Base-by-base conservation (phyloP, 64 coral and sea anemone genomes). In the Montipora capricornis region DNA sequence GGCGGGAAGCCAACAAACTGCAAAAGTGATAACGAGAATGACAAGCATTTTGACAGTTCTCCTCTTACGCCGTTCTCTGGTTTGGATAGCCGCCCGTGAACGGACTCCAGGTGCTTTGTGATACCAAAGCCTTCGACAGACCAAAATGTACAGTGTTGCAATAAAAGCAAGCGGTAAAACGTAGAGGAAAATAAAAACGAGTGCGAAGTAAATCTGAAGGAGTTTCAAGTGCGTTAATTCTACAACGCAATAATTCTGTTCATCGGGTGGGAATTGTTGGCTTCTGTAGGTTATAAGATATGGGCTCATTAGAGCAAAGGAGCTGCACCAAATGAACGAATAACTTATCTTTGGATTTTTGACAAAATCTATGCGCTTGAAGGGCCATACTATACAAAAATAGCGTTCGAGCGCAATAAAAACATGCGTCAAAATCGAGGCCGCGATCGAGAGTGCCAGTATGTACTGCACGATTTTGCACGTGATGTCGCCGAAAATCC, bases 1-100 rank as follows among this genome's bases (percentile, higher is more conserved):
- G 2, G 75, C 95, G 11, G 95, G 95, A 9, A 90, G 74, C 95
- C 95, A 96, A 87, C 80, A 96, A 7, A 94, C 47, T 45, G 95
- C 92, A 68, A 96, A 96, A 6, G 83, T 80, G 5, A 91, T 44
- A 0, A 96, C 95, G 5, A 96, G 79, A 5, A 94, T 86, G 26
- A 96, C 89, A 8, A 96, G 62, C 81, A 96, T 93, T 68, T 86
- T 96, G 44, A 96, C 64, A 13, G 87, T 85, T 75, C 82, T 96
- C 47, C 44, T 89, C 14, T 70, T 77, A 49, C 92, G 52, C 14
- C 68, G 55, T 46, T 68, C 75, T 61, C 90, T 80, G 22, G 52
- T 71, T 46, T 83, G 87, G 13, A 67, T 84, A 10, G 71, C 57
- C 1, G 78, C 69, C 1, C 50, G 90, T 8, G 92, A 89, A 4